phyloP scores from a whole-genome alignment of 1,140 invertebrate genomes.

The Acromyrmex echinatior region DNA sequence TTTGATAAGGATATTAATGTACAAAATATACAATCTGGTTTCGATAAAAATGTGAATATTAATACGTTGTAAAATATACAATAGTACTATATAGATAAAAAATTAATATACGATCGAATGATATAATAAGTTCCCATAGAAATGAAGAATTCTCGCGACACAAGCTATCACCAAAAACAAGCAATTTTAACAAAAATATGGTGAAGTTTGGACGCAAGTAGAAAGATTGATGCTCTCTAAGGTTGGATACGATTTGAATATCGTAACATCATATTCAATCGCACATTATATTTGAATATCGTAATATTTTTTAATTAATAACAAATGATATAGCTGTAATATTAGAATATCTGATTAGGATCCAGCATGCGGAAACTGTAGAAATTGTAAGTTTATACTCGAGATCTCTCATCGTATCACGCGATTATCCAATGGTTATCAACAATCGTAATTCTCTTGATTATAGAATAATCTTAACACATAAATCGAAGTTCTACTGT shows the following conservation, averaged over 20 bases:
- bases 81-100: background rate
- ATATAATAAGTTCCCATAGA: background rate
- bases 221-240: background rate
- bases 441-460: background rate
- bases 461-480: background rate
- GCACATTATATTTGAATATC: background rate
- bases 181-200: background rate
- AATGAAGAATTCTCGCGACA: background rate
- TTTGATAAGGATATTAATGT: background rate
- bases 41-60: background rate
- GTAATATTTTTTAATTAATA: slow-evolving; percentile 7
- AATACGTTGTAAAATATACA: background rate
- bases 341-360: background rate
- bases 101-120: background rate
- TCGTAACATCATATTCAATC: too few species aligned
- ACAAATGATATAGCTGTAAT: background rate
- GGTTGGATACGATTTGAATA: background rate
- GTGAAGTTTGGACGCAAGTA: background rate
- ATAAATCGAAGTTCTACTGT: too few species aligned
- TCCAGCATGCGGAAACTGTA: background rate
- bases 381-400: background rate
- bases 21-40: background rate
- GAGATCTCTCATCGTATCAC: background rate
- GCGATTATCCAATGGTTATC: background rate
- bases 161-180: background rate